Evolutionary conservation across 2,113 vertebrate genomes (phyloP), one percentile per base, ranked within the genome.

Genomic region (Deroptyus accipitrinus): DNA sequence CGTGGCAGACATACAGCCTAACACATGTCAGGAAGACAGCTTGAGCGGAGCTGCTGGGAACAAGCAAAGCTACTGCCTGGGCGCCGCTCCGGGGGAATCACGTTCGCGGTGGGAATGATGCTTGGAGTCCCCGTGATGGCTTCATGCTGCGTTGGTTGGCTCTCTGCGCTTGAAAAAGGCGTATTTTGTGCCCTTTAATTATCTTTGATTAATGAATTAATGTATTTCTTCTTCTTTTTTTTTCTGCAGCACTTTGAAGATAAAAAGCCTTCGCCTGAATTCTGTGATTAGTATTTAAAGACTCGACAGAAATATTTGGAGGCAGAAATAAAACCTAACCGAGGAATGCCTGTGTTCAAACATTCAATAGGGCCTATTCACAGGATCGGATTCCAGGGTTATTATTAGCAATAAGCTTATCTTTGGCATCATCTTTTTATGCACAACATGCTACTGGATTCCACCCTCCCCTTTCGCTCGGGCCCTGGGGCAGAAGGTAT

Each of bases 351-450:
- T 94, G 41, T 92, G 94, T 96, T 96, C 77, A 84, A 62, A 52
- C 70, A 67, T 41, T 97, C 94, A 95, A 84, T 94, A 84, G 83
- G 54, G 70, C 83, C 94, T 89, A 91, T 97, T 96, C 94, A 94
- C 74, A 84, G 86, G 75, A 63, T 93, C 6, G 37, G 96, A 94
- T 97, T 95, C 94, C 94, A 94, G 83, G 73, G 96, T 96, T 96
- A 96, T 97, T 95, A 96, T 96, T 97, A 96, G 95, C 92, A 96
- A 96, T 93, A 94, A 94, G 88, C 92, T 95, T 97, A 97, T 96
- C 96, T 94, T 84, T 94, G 88, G 83, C 94, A 94, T 94, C 54
- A 96, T 92, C 94, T 96, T 89, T 94, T 91, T 85, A 90, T 95
- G 88, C 91, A 79, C 80, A 97, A 91, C 83, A 63, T 23, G 67